Conservation (phyloP, 2,797 vertebrate species). For the Margarornis squamiger region DNA sequence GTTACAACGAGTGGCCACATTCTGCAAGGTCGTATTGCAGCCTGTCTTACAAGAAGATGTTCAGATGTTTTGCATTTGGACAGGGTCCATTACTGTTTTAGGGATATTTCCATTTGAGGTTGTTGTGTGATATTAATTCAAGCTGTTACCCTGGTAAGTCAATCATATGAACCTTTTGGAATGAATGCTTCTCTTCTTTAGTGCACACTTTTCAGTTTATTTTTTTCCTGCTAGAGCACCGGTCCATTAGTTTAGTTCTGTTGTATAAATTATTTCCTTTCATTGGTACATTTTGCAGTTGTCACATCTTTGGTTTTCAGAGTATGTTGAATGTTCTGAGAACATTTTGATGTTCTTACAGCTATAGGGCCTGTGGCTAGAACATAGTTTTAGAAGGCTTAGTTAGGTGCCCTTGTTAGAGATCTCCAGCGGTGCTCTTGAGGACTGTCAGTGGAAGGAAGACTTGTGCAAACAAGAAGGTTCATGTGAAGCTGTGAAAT, state of each 20-base stretch:
- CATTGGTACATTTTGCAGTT: not conserved
- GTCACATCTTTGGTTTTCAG: not conserved
- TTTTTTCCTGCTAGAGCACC: not conserved
- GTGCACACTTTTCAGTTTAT: not conserved
- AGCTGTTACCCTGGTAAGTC: not conserved
- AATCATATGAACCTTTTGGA: not conserved
- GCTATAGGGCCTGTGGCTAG: not conserved
- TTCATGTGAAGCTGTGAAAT: not conserved
- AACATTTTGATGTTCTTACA: not conserved
- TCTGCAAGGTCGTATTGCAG: not conserved
- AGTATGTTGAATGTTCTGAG: not conserved
- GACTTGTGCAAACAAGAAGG: not conserved
- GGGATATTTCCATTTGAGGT: not conserved
- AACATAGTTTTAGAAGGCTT: not conserved
- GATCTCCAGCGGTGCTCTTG: not conserved
- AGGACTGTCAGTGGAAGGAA: not conserved
- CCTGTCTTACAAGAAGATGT: not conserved
- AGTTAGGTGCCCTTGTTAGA: not conserved
- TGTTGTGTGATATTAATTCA: not conserved
- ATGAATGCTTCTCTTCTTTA: not conserved
- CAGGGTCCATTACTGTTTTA: not conserved
- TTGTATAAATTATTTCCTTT: not conserved
- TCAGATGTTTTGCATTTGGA: not conserved
- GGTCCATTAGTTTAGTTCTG: not conserved
- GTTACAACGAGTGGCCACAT: not conserved